Percentiles rank a stretch among this genome's conserved stretches.
phyloP scores from a whole-genome alignment of 2,113 vertebrate genomes.

The Phasianus colchicus region DNA sequence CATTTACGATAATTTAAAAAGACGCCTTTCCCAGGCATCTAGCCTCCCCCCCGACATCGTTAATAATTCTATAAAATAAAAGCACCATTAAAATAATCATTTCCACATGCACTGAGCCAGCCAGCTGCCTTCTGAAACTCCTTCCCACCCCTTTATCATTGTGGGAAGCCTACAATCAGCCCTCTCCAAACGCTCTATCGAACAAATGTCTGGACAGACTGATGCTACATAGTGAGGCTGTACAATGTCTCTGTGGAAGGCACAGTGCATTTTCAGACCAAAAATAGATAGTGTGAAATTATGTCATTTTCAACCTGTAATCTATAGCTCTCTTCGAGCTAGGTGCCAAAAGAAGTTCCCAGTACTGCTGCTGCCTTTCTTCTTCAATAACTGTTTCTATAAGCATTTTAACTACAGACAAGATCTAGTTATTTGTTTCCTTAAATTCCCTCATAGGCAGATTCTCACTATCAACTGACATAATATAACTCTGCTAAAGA shows the following conservation, averaged over 20 bases:
- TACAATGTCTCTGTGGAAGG: rapidly evolving
- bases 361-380: neutral
- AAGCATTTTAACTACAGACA: neutral
- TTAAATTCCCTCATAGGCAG: neutral
- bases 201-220: constrained; percentile 34
- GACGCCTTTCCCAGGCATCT: constrained; percentile 7
- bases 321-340: neutral
- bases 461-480: neutral
- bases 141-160: constrained; percentile 55
- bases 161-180: constrained; percentile 52
- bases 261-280: neutral
- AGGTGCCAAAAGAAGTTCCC: neutral
- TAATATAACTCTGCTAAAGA: neutral
- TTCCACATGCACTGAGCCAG: constrained; percentile 48
- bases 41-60: neutral
- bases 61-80: constrained; percentile 68
- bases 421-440: neutral
- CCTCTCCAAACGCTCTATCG: neutral
- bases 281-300: neutral
- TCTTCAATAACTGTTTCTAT: neutral
- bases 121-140: constrained; percentile 43
- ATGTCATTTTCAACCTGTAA: constrained; percentile 19
- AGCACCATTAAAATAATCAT: constrained; percentile 59
- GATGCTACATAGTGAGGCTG: constrained; percentile 2
- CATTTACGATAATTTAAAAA: constrained; percentile 51